Base-by-base conservation (phyloP, 2,113 vertebrate genomes). In the Acrocephalus kingi region DNA sequence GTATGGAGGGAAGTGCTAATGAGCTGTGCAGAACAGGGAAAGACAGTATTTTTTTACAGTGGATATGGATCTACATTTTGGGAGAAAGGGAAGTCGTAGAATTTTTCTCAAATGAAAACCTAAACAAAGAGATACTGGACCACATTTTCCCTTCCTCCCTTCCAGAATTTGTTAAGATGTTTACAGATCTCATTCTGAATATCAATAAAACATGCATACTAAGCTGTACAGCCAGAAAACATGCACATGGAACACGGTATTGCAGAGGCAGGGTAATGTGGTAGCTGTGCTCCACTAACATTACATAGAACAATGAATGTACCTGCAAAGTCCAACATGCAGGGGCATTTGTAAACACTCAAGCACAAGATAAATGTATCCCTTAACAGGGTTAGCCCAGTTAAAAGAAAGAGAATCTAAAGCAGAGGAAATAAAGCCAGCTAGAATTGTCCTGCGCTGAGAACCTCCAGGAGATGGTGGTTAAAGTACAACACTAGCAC, bases 1-100 rank as follows among this genome's bases (percentile, higher is more conserved):
- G 71, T 75, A 87, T 5, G 15, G 59, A 86, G 76, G 39, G 58
- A 96, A 94, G 95, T 94, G 95, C 80, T 94, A 97, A 96, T 96
- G 94, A 94, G 85, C 93, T 91, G 78, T 85, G 68, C 94, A 92
- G 89, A 93, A 93, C 56, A 92, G 64, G 82, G 39, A 81, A 92
- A 96, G 92, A 78, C 51, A 87, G 71, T 84, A 63, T 90, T 88
- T 93, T 75, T 95, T 95, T 59, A 94, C 66, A 72, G 41, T 93
- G 84, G 13, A 89, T 75, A 83, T 84, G 87, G 69, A 79, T 33
- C 67, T 69, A 80, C 86, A 86, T 75, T 89, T 66, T 35, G 25
- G 46, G n/a, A 72, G 74, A 80, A 82, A 67, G 59, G 20, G 82
- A 89, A 95, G 30, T 64, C 11, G 27, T 6, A 76, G 82, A 79